Evolutionary conservation across 1,140 invertebrate genomes (phyloP), one percentile per base, ranked within the genome.

Genomic region (Metopolophium dirhodum): DNA sequence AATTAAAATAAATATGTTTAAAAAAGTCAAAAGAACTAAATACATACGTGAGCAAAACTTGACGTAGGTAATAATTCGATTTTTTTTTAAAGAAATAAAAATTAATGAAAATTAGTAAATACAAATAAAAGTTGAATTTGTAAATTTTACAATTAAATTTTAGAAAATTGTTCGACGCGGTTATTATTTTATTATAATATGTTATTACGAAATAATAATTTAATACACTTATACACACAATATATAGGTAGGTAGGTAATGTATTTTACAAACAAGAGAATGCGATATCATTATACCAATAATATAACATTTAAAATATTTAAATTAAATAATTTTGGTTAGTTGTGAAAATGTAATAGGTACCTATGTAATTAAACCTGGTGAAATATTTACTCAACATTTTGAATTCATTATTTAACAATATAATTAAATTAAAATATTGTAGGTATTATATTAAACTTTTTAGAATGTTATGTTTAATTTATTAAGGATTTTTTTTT

Each of bases 41-140:
- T 26, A 87, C 30, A 49, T 49, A 49, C 18, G 47, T 88, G 86
- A 88, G 30, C 86, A 88, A 88, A 49, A 88, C 2, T 49, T 49
- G 85, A 87, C 30, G 86, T 88, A 51, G 86, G 45, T 51, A 49
- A 49, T 88, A 88, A 88, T 88, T 88, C 30, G 47, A 49, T 49
- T 87, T 49, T 88, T 88, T 20, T 49, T 88, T 37, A 37, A n/a
- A 35, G 30, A 49, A 88, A 47, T 30, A 18, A 11, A 86, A 41
- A n/a, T 85, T 86, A 47, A 86, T n/a, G 7, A 7, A 86, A 45
- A 30, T 30, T 77, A 77, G 11, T n/a, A 77, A 23, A 9, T 86
- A 49, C 20, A 49, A 49, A 88, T 87, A 35, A 35, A 49, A 88
- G 30, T 88, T 51, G 3, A 45, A 85, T 85, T 37, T 85, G 8